Conservation (phyloP, 2,797 vertebrate genomes). For the Aulostomus chinensis region DNA sequence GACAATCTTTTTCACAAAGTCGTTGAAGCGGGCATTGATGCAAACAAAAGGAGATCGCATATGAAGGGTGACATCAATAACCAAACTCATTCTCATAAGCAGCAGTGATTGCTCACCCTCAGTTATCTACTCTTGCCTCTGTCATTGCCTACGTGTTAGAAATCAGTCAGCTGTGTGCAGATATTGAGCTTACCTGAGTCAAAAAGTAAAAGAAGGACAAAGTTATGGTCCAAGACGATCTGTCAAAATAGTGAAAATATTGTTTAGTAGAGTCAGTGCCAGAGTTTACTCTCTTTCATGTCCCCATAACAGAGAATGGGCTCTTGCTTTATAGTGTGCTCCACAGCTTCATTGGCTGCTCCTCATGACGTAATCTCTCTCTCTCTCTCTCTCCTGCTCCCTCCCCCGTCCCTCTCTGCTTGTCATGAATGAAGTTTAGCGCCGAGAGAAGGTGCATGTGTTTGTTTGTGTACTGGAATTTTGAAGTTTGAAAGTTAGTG, state of each 20-base stretch:
- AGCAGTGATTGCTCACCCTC: too few species aligned
- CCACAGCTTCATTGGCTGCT: constrained; percentile 71
- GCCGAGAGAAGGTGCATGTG: constrained; percentile 20
- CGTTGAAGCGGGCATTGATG: too few species aligned
- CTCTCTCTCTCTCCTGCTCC: too few species aligned
- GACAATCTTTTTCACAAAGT: too few species aligned
- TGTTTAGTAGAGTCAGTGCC: not conserved
- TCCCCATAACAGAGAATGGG: constrained; percentile 54
- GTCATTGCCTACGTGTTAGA: constrained; percentile 1
- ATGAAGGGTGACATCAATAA: too few species aligned
- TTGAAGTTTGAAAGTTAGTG: constrained; percentile 1
- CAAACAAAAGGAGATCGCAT: too few species aligned
- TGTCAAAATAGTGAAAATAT: not conserved
- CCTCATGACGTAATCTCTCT: constrained; percentile 60
- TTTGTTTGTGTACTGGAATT: constrained; percentile 1
- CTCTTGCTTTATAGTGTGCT: constrained; percentile 76
- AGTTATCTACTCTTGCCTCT: too few species aligned
- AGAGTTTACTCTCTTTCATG: constrained; percentile 35
- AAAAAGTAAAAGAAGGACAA: not conserved
- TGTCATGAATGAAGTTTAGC: constrained; percentile 66
- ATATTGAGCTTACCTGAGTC: constrained; percentile 51
- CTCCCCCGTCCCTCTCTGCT: constrained; percentile 11
- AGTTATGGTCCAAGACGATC: not conserved
- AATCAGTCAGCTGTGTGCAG: constrained; percentile 3
- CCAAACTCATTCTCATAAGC: too few species aligned